Evolutionary conservation across 1,140 invertebrate genomes (phyloP), one percentile per base, ranked within the genome.

Genomic region (Drosophila yakuba): DNA sequence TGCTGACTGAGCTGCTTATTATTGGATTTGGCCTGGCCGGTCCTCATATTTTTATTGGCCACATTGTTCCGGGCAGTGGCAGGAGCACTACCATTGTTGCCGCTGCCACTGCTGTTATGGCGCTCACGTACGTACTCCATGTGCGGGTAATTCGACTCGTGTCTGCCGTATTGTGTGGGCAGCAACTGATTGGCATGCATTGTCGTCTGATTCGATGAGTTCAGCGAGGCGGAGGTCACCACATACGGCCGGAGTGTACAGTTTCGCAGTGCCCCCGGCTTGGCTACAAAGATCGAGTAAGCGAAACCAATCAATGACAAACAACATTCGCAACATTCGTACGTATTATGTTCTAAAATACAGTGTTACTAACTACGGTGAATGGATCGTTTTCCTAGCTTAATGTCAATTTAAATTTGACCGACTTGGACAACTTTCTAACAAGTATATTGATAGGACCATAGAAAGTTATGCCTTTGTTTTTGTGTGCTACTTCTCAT

Each of bases 211-310:
- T 92, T 92, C 74, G 92, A 92, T 80, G 91, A 92, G 81, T 92
- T 92, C 72, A 92, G 73, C 58, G 90, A 92, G 20, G 91, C 90
- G 36, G 90, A 92, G 74, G 91, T 91, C 61, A 91, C 90, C 61
- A 92, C 91, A 81, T 92, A 92, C 56, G 92, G 92, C 73, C 95
- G 95, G 20, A 97, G 93, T 6, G 97, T 97, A 93, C 97, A 98
- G 92, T 98, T 98, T 15, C 95, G 94, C 51, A 97, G 93, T 1
- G 96, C 94, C 69, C 95, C 96, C 3, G 97, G 97, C 79, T 96
- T 96, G 28, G 95, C 96, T 96, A 51, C 25, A 54, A 23, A 23
- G 23, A 57, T 23, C 38, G 50, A 36, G 44, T 17, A 60, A 54
- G 38, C 50, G 44, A 60, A 48, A 32, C 52, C 32, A 55, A 68